Evolutionary conservation across 2,797 vertebrate genomes (phyloP).

Genomic region (Paedocypris micromegethes): DNA sequence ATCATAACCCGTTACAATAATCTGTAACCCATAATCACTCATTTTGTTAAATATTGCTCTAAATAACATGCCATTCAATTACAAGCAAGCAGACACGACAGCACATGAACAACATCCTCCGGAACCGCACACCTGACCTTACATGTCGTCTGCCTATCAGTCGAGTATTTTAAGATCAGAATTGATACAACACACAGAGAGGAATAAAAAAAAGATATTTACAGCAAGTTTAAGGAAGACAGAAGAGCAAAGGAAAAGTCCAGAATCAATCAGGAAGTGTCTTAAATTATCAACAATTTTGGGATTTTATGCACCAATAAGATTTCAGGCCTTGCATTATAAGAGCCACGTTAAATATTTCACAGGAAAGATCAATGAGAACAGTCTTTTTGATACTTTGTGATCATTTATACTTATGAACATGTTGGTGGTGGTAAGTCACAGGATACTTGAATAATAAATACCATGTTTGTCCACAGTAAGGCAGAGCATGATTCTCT

Average conservation of each 20-base stretch:
- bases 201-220: constrained; percentile 62
- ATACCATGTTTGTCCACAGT: neutral
- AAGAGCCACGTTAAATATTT: constrained; percentile 8
- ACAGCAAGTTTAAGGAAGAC: constrained; percentile 69
- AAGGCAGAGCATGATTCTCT: too few relatives aligned
- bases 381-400: constrained; percentile 8
- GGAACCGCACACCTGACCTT: constrained; percentile 19
- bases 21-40: constrained; percentile 46
- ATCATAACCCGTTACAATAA: constrained; percentile 15
- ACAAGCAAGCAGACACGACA: constrained; percentile 68
- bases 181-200: constrained; percentile 63
- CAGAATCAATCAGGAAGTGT: constrained; percentile 37
- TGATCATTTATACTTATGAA: neutral
- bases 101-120: constrained; percentile 62
- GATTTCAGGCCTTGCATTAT: constrained; percentile 16
- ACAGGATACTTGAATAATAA: constrained; percentile 14
- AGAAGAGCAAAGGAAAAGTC: constrained; percentile 53
- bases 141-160: constrained; percentile 31
- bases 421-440: constrained; percentile 6
- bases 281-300: constrained; percentile 22
- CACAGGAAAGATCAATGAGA: constrained; percentile 10
- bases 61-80: constrained; percentile 67
- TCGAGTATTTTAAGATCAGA: constrained; percentile 59
- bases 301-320: constrained; percentile 1
- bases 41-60: constrained; percentile 61